phyloP scores from a whole-genome alignment of 2,888 invertebrate species.

The Pomacea canaliculata region DNA sequence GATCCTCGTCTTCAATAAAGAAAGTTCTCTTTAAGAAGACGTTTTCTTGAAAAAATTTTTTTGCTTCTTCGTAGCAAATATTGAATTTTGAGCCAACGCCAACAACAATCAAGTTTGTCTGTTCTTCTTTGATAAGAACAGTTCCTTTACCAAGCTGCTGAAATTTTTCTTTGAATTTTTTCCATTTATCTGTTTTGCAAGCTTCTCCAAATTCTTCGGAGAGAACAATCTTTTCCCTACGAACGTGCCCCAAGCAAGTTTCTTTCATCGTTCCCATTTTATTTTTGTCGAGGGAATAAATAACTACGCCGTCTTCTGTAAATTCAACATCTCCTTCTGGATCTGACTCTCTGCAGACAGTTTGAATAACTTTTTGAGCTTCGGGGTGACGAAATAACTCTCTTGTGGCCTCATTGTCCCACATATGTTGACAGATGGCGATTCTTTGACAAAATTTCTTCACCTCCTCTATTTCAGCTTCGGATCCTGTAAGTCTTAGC shows the following conservation, averaged over 20 bases:
- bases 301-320: neutral
- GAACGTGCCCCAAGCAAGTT: neutral
- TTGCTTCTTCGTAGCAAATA: no score
- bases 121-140: slow-evolving; percentile 1
- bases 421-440: no score
- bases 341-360: neutral
- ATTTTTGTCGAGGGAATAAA: slow-evolving; percentile 4
- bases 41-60: no score
- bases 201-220: neutral
- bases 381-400: no score
- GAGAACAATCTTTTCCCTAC: neutral
- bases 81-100: no score
- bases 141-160: neutral
- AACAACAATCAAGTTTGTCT: no score
- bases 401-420: no score
- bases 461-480: no score
- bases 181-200: neutral
- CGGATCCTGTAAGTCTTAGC: no score
- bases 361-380: neutral
- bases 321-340: slow-evolving; percentile 10
- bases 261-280: neutral
- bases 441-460: no score
- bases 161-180: neutral
- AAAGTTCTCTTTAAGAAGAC: no score
- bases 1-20: no score